Base-by-base conservation (phyloP, 2,797 vertebrate species). In the Anguilla anguilla region DNA sequence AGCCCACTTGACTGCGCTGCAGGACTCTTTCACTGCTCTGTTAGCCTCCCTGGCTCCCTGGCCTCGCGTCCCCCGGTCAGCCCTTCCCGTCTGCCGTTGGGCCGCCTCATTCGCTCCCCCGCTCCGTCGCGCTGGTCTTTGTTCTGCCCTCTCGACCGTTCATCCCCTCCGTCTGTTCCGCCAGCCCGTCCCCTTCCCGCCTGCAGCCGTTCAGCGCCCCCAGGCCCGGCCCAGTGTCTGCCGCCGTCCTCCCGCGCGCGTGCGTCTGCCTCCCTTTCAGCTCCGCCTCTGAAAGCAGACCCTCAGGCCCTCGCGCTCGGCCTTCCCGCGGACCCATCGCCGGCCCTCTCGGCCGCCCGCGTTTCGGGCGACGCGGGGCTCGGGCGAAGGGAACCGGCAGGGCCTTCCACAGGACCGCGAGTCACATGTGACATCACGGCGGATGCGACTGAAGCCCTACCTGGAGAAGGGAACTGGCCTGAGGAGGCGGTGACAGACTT, bases 331-430 rank as follows among this genome's bases (percentile, higher is more conserved):
- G 43, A 31, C 74, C 51, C 81, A 22, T 25, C 25, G 93, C 92
- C 92, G 91, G 93, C 91, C 92, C 91, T 89, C 67, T 49, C 67
- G 22, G 9, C 85, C 31, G 15, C 0, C 3, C 10, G 0, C 11
- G 19, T 85, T 89, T 91, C 25, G 49, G 10, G 25, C 25, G 4
- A 49, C 7, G 25, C 19, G 19, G 0, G 5, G 15, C 35, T 6
- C 15, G 19, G 13, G 39, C 1, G 2, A 46, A 22, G 43, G 22
- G 7, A 13, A 46, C 46, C 4, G 22, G 35, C 35, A 22, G 31
- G 31, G 31, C 35, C 35, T 35, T 51, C 49, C 49, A 4, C 49
- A 51, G 77, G 43, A 39, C 31, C 31, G 31, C 72, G 35, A 0
- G 39, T 49, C 77, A 81, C 43, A n/a, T 39, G 7, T 7, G 43